Conservation (phyloP, 2,113 vertebrate genomes). For the Verasper variegatus region DNA sequence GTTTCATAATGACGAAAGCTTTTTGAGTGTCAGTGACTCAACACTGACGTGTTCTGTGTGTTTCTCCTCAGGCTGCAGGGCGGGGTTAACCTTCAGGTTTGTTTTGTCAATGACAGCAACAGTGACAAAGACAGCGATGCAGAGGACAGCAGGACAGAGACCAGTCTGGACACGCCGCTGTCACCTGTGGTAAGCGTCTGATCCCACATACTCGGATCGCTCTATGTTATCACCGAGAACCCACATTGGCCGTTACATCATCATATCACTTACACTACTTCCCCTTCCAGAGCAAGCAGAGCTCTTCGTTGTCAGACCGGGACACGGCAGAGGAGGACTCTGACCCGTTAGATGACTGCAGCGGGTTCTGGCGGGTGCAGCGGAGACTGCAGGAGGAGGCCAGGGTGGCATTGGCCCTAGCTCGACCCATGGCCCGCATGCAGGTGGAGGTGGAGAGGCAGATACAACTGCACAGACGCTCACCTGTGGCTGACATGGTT, state of each 20-base stretch:
- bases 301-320: slow-evolving; percentile 94
- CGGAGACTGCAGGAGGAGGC: slow-evolving; percentile 95
- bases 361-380: slow-evolving; percentile 95
- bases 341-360: slow-evolving; percentile 92
- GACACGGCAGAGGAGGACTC: slow-evolving; percentile 97
- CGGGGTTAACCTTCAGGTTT: slow-evolving; percentile 96
- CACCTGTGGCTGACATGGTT: slow-evolving; percentile 95
- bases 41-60: not conserved
- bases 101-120: slow-evolving; percentile 97
- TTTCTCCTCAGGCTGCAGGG: slow-evolving; percentile 85
- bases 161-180: slow-evolving; percentile 93
- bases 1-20: slow-evolving; percentile 4
- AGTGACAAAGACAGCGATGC: slow-evolving; percentile 98
- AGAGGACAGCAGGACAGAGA: slow-evolving; percentile 97
- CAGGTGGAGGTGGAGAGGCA: slow-evolving; percentile 95
- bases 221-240: not conserved
- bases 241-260: slow-evolving; percentile 2
- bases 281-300: slow-evolving; percentile 92
- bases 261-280: not conserved
- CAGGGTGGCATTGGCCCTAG: slow-evolving; percentile 94
- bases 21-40: too few relatives aligned
- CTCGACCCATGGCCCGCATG: slow-evolving; percentile 98
- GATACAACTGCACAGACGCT: slow-evolving; percentile 96
- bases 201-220: not conserved
- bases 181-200: slow-evolving; percentile 89